Evolutionary conservation across 2,113 vertebrate species (phyloP).

Genomic region (Labrus mixtus): DNA sequence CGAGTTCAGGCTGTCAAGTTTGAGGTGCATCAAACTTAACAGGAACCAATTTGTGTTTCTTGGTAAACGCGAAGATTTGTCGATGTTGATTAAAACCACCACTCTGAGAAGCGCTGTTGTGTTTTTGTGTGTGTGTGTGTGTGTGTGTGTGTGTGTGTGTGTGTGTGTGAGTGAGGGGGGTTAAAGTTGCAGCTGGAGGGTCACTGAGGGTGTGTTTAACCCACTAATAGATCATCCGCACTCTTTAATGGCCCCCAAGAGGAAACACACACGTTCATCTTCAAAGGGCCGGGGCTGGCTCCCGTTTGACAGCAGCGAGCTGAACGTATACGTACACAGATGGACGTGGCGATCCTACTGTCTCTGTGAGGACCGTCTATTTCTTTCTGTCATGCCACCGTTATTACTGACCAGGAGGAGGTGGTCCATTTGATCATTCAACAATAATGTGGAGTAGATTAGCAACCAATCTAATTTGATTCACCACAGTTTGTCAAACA

Average conservation of each 20-base stretch:
- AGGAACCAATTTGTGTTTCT: constrained; percentile 34
- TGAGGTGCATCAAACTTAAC: constrained; percentile 11
- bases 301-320: background rate
- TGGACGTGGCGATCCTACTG: no score
- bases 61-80: background rate
- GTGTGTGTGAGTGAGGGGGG: background rate
- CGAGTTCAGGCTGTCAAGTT: constrained; percentile 35
- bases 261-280: constrained; percentile 30
- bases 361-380: no score
- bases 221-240: constrained; percentile 48
- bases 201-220: constrained; percentile 53
- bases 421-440: background rate
- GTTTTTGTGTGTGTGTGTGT: no score
- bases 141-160: no score
- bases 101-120: background rate
- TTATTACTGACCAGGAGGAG: no score
- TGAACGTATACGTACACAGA: constrained; percentile 8
- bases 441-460: background rate
- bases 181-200: constrained; percentile 38
- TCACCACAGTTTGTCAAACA: background rate
- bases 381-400: no score
- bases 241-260: constrained; percentile 53
- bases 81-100: constrained; percentile 12
- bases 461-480: background rate
- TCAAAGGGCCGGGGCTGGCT: constrained; percentile 40